These are phyloP conservation scores for Mesochorus sp. DNA, from an alignment of 2,888 invertebrate genomes.

Conservation along the genomic window DNA sequence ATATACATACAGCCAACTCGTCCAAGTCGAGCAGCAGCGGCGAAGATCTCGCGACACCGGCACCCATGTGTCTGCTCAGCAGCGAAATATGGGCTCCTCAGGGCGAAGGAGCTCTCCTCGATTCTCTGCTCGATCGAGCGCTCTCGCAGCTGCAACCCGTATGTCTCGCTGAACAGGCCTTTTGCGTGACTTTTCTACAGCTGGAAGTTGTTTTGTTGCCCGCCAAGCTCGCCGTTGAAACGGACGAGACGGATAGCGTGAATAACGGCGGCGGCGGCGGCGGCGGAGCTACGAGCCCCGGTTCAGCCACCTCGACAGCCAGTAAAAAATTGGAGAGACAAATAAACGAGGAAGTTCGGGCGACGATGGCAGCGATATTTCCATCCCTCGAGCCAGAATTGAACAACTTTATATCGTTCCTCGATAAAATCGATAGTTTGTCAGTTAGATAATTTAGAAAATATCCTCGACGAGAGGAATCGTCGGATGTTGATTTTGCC, in stretches of 20 bases:
- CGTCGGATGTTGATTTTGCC: too few relatives aligned
- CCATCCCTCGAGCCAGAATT: conserved; percentile 93
- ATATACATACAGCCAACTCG: conserved; percentile 68
- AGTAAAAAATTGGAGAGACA: conserved; percentile 87
- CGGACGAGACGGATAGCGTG: conserved; percentile 72
- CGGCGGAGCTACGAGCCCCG: conserved; percentile 77
- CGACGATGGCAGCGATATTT: conserved; percentile 95
- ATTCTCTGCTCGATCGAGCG: conserved; percentile 91
- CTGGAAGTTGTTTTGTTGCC: conserved; percentile 84
- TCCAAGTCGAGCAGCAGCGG: conserved; percentile 76
- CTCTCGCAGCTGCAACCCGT: conserved; percentile 94
- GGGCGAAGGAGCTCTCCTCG: conserved; percentile 80
- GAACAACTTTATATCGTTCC: conserved; percentile 91
- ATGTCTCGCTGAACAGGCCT: conserved; percentile 97
- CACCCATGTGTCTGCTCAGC: conserved; percentile 78
- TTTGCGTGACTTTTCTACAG: conserved; percentile 96
- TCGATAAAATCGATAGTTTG: conserved; percentile 95
- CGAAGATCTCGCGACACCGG: conserved; percentile 76
- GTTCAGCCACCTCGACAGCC: conserved; percentile 75
- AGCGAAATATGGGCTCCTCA: conserved; percentile 78
- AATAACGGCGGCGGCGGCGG: too few relatives aligned
- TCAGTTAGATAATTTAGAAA: conserved; percentile 83
- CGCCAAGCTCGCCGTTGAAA: conserved; percentile 76
- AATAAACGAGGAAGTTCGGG: conserved; percentile 90
- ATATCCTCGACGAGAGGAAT: too few relatives aligned